Percentiles rank a stretch among this genome's conserved stretches.
Conservation (phyloP, 2,888 invertebrate species). For the Gisinianus flammeolus region DNA sequence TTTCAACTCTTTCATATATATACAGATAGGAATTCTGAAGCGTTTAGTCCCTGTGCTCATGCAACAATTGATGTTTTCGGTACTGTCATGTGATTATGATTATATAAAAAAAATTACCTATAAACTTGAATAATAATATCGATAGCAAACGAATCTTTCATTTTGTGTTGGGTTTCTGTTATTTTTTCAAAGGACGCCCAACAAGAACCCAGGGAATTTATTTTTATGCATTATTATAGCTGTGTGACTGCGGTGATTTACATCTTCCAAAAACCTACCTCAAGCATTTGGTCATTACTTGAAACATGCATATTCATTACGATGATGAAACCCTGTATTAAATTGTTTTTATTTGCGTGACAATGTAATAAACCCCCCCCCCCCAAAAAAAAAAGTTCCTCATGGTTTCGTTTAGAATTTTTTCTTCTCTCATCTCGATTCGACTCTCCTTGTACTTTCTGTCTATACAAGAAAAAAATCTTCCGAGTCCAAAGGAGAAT, state of each 20-base stretch:
- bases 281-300: conserved; percentile 34
- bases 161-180: no score
- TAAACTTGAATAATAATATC: no score
- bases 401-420: conserved; percentile 22
- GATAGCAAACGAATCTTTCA: no score
- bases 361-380: conserved; percentile 28
- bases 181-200: neutral
- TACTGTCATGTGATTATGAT: no score
- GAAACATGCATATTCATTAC: conserved; percentile 37
- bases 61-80: no score
- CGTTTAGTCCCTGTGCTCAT: no score
- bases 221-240: neutral
- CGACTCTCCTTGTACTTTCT: neutral
- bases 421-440: conserved; percentile 13
- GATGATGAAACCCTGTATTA: conserved; percentile 34
- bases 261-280: conserved; percentile 31
- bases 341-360: conserved; percentile 39
- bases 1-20: no score
- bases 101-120: no score
- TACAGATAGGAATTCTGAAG: no score
- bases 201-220: neutral
- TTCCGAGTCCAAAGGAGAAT: no score
- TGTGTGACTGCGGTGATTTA: neutral
- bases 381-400: no score
- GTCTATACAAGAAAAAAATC: no score